Base-by-base conservation (phyloP, 2,797 vertebrate genomes). In the Kryptolebias ocellatus region DNA sequence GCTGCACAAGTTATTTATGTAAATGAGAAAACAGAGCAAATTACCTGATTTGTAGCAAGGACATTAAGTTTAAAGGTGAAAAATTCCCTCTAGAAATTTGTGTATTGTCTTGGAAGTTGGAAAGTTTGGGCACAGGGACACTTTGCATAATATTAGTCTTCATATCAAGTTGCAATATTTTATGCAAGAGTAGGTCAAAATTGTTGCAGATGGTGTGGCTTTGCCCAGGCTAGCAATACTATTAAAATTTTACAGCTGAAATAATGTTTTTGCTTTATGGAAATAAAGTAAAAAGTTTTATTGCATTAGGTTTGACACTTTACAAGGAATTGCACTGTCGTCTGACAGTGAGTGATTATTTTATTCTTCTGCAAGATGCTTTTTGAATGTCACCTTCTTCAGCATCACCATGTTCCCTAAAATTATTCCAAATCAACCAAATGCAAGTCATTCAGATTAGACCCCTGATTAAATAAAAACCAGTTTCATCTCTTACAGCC, bases 1-100 rank as follows among this genome's bases (percentile, higher is more conserved):
- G 27, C 55, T 58, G 52, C 42, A 55, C 34, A 45, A 55, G 27
- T n/a, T 70, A 63, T 79, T 76, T 66, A 74, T 73, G 67, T n/a
- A 72, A 72, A 66, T 66, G 20, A 18, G 44, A 60, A 59, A 39
- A 20, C n/a, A 60, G 37, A 51, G 64, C 37, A 66, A 46, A 42
- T 37, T 17, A 51, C 37, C n/a, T 28, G 27, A 45, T 20, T n/a
- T 63, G 64, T 69, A 24, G 27, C 0, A 11, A 69, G 62, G 71
- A 52, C 27, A 15, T n/a, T 24, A 12, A 39, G 47, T 66, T 68
- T 60, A 78, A 80, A 76, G 52, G 57, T 64, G 56, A 54, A 49
- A 24, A 50, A 70, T 74, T 58, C 60, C 46, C 79, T 45, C 45
- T 2, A 24, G 42, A 72, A 67, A 74, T 50, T 9, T 28, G 10